A percentile compares a stretch with the other conserved stretches of the same genome.
phyloP scores from a whole-genome alignment of 2,797 vertebrate genomes.

The Spinibarbus caldwelli region DNA sequence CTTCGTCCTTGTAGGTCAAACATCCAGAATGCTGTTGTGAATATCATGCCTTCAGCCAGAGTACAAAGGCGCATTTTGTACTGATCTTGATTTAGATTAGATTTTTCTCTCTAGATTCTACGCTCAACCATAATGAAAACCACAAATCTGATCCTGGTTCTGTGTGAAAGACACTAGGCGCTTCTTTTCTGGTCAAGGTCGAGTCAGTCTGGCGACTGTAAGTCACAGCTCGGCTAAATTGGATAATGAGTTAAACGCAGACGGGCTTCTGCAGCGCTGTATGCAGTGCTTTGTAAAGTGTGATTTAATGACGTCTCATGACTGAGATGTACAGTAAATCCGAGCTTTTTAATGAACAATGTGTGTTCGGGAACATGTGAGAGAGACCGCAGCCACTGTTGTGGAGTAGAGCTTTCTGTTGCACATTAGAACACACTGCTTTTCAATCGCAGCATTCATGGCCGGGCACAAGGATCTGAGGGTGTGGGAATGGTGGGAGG shows the following conservation, averaged over 20 bases:
- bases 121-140: background rate
- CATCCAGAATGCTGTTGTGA: conserved; percentile 11
- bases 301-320: conserved; percentile 32
- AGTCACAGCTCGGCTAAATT: conserved; percentile 23
- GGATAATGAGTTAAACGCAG: conserved; percentile 25
- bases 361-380: background rate
- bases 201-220: conserved; percentile 21
- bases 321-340: conserved; percentile 26
- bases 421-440: background rate
- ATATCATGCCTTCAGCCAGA: background rate
- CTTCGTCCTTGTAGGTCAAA: conserved; percentile 33
- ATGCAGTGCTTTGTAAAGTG: conserved; percentile 21
- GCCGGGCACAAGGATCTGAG: background rate
- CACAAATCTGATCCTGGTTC: conserved; percentile 4
- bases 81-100: conserved; percentile 13
- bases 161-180: conserved; percentile 17
- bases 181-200: conserved; percentile 20
- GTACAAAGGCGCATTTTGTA: conserved; percentile 18
- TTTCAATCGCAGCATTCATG: conserved; percentile 23
- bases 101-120: conserved; percentile 12
- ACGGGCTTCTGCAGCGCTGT: background rate
- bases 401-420: background rate
- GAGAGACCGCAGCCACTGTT: too few relatives aligned
- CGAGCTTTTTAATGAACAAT: background rate
- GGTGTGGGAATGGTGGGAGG: background rate